phyloP scores from a whole-genome alignment of 2,113 vertebrate species.

The Oxygymnocypris stewartii region DNA sequence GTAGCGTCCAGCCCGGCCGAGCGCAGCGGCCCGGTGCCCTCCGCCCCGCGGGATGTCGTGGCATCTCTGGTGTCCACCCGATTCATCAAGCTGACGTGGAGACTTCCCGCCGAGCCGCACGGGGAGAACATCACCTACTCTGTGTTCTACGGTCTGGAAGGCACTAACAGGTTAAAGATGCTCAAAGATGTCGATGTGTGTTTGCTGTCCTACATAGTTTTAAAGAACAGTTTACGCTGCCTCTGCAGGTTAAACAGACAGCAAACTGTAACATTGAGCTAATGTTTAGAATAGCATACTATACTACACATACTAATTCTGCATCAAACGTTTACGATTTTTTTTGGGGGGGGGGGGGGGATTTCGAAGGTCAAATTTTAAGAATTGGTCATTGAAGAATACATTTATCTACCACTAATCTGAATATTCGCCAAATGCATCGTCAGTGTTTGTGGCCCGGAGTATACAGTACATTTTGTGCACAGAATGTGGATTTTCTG shows the following conservation, averaged over 20 bases:
- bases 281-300: background rate
- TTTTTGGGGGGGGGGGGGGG: too few relatives aligned
- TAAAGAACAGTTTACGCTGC: background rate
- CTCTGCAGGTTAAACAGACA: background rate
- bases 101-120: slow-evolving; percentile 87
- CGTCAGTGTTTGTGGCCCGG: background rate
- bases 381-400: background rate
- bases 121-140: slow-evolving; percentile 95
- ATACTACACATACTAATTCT: background rate
- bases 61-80: slow-evolving; percentile 97
- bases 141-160: slow-evolving; percentile 94
- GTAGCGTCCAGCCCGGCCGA: slow-evolving; percentile 78
- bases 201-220: background rate
- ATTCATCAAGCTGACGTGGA: slow-evolving; percentile 97
- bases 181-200: background rate
- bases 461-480: background rate
- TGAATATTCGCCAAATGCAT: background rate
- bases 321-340: too few relatives aligned
- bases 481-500: background rate
- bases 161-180: slow-evolving; percentile 81
- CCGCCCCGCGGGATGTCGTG: slow-evolving; percentile 92
- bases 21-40: slow-evolving; percentile 83
- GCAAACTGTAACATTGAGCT: background rate
- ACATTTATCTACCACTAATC: background rate
- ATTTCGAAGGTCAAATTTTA: background rate